These are phyloP conservation scores for Drosophila nebulosa DNA, from an alignment of 1,140 invertebrate genomes.

Conservation along the genomic window DNA sequence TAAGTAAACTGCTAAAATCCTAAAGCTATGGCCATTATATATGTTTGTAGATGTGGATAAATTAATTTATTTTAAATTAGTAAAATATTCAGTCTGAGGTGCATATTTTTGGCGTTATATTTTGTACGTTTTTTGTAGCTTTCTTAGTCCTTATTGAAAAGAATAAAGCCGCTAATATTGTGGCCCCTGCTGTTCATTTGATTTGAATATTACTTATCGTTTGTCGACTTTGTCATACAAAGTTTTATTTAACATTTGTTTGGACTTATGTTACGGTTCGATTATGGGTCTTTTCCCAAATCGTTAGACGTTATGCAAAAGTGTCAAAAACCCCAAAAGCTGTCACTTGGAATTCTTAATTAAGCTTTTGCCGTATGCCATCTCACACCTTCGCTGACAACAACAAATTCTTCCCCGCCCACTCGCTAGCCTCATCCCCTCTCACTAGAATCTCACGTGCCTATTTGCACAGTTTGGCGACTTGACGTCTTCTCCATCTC, in stretches of 20 bases:
- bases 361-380: conserved; percentile 39
- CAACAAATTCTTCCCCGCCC: conserved; percentile 19
- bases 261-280: background rate
- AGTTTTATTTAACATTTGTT: background rate
- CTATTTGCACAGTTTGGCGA: conserved; percentile 60
- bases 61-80: too few species aligned
- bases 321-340: conserved; percentile 1
- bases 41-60: too few species aligned
- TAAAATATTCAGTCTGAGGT: too few species aligned
- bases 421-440: background rate
- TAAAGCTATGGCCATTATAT: too few species aligned
- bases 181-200: too few species aligned
- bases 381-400: conserved; percentile 4
- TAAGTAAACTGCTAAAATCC: too few species aligned
- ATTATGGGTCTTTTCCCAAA: conserved; percentile 29
- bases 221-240: too few species aligned
- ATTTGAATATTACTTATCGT: background rate
- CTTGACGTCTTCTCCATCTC: background rate
- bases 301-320: background rate
- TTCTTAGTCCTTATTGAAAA: too few species aligned
- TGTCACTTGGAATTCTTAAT: conserved; percentile 50
- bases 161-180: too few species aligned
- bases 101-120: too few species aligned
- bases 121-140: too few species aligned
- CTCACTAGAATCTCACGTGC: conserved; percentile 45